Base-by-base conservation (phyloP, 2,113 vertebrate species). In the Anolis sagrei region DNA sequence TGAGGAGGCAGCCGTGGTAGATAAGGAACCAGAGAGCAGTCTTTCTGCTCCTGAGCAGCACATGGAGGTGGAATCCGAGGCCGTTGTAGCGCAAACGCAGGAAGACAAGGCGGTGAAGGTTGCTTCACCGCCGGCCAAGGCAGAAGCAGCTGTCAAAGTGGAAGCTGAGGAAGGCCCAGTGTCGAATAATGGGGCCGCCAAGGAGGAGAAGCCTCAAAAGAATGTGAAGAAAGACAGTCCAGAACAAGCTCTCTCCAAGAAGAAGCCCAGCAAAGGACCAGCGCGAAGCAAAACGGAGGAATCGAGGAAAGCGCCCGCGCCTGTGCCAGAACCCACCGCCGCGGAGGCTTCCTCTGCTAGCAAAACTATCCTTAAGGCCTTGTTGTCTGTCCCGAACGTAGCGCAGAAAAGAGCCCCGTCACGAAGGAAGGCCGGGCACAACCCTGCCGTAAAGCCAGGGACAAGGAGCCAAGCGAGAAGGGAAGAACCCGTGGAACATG, bases 391-490 rank as follows among this genome's bases (percentile, higher is more conserved):
- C 51, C 85, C 89, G 0, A 95, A 92, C 58, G 84, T 92, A 18
- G 49, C 93, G 0, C 94, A 95, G 73, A 29, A 87, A 27, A 95
- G 91, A 90, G 23, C 48, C 87, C 39, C 90, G 0, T 1, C 76
- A 5, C 82, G 25, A 87, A 94, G 86, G 49, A 81, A 3, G 0
- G 87, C 94, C 0, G 92, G 91, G 83, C 95, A 95, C 72, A 96
- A 93, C 82, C 32, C 81, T 9, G 76, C 81, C 7, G 51, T 13
- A 0, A 96, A 70, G 76, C 4, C 89, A 0, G 85, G 91, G 25
- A 23, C 83, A 29, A 92, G 49, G 79, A 91, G 90, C 83, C 90
- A 89, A 79, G 39, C 39, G 3, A 44, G 39, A 44, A 44, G 39
- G 39, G 39, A 44, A 44, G 39, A 44, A 44, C 39, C 39, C 39